Base-by-base conservation (phyloP, 1,140 invertebrate genomes). In the Frieseomelitta varia region DNA sequence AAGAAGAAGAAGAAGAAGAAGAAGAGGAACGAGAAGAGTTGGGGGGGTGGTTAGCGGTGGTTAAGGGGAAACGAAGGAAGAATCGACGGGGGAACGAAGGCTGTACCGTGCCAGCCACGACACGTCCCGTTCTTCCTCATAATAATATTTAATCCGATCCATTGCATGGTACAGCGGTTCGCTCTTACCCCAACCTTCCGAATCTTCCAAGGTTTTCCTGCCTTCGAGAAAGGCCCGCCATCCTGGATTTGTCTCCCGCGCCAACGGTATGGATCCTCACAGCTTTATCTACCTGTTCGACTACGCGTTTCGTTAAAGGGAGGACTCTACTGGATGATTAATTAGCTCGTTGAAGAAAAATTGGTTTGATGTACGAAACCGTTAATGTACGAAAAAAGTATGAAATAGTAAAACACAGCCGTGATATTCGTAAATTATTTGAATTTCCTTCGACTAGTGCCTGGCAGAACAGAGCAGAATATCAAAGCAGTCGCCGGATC, bases 81-180 rank as follows among this genome's bases (percentile, higher is more conserved):
- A 85, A 85, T 88, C 80, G 76, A 76, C 78, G 82, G 76, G 82
- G 39, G 39, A 87, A 85, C 86, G 81, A 61, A 84, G 74, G 87
- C 76, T 81, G 75, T 89, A 87, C 86, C 55, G 81, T 67, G 83
- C 74, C 51, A 84, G 39, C 39, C 84, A 89, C 87, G 92, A 93
- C 91, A 91, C 90, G 90, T 92, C 88, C 92, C 91, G 88, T 92
- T 93, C 92, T 87, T 92, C 91, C 90, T 90, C 74, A 93, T 93
- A 93, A 93, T 93, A 93, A 93, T 93, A 93, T 93, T 93, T 93
- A 93, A 93, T 93, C 93, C 92, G 91, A 93, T 92, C 92, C 93
- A 92, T 93, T 93, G 92, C 90, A 93, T 85, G 92, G 90, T 92
- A 93, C 93, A 93, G 89, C 92, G 90, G 88, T 93, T 93, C 92